A percentile compares a stretch with the other conserved stretches of the same genome.
These are phyloP conservation scores for Dioctria rufipes DNA, from an alignment of 2,888 invertebrate species.

Conservation along the genomic window DNA sequence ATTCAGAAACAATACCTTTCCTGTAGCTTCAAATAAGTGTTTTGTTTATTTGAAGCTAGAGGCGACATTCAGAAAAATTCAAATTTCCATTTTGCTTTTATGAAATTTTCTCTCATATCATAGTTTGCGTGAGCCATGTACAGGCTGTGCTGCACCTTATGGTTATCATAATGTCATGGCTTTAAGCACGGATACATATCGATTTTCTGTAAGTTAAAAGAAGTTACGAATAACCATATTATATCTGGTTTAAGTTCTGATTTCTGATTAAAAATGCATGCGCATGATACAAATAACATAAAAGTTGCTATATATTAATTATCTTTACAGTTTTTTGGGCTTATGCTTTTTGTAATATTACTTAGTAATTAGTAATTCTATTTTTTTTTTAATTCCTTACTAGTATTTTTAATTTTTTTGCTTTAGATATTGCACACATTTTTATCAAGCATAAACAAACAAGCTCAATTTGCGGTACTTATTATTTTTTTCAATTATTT, in stretches of 20 bases:
- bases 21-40: slow-evolving; percentile 18
- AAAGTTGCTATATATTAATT: neutral
- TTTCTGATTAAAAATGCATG: slow-evolving; percentile 34
- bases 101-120: slow-evolving; percentile 2
- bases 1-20: neutral
- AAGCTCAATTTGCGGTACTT: too few species aligned
- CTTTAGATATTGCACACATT: too few species aligned
- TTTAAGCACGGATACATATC: slow-evolving; percentile 85
- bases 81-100: neutral
- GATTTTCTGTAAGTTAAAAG: slow-evolving; percentile 85
- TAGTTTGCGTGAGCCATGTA: slow-evolving; percentile 81
- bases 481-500: too few species aligned
- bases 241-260: slow-evolving; percentile 20
- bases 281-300: neutral
- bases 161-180: slow-evolving; percentile 96
- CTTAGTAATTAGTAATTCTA: too few species aligned
- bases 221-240: slow-evolving; percentile 13
- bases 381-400: too few species aligned
- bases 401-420: too few species aligned
- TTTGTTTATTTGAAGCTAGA: slow-evolving; percentile 12
- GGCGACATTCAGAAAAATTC: neutral
- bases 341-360: too few species aligned
- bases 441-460: too few species aligned
- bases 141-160: slow-evolving; percentile 93
- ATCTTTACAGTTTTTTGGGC: neutral